Evolutionary conservation across 2,113 vertebrate genomes (phyloP).

Genomic region (Zingel zingel): DNA sequence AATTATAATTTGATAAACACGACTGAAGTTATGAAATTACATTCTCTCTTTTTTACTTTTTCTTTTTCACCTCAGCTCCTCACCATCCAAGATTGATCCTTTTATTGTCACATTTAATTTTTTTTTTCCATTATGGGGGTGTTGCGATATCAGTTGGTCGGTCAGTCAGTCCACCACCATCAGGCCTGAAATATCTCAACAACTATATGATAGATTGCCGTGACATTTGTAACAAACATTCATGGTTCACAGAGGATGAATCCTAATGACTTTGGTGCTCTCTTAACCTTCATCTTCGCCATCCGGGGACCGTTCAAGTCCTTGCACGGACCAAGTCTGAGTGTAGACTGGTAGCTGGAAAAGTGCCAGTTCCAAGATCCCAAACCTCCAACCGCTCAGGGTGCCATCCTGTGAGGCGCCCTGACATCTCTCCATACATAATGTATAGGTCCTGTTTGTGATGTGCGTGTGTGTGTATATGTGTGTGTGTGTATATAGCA

Average conservation of each 20-base stretch:
- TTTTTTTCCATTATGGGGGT: neutral
- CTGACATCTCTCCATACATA: too few species aligned
- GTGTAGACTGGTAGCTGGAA: too few species aligned
- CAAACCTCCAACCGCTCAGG: too few species aligned
- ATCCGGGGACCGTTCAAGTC: neutral
- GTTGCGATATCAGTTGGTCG: neutral
- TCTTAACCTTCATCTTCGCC: neutral
- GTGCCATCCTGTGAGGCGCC: too few species aligned
- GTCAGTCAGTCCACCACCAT: neutral
- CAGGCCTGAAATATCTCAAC: neutral
- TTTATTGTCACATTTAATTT: neutral
- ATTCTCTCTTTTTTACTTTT: neutral
- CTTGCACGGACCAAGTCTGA: too few species aligned
- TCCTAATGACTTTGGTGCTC: neutral
- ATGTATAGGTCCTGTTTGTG: too few species aligned
- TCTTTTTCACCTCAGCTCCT: neutral
- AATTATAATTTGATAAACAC: conserved; percentile 2
- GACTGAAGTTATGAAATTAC: neutral
- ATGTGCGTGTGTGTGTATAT: too few species aligned
- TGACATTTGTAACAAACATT: neutral
- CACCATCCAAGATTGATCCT: neutral
- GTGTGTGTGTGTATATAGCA: too few species aligned
- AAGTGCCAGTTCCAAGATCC: too few species aligned
- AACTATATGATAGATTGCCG: neutral
- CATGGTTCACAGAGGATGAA: neutral